These are phyloP conservation scores for Dromococcyx pavoninus DNA, from an alignment of 2,797 vertebrate genomes.

Conservation along the genomic window DNA sequence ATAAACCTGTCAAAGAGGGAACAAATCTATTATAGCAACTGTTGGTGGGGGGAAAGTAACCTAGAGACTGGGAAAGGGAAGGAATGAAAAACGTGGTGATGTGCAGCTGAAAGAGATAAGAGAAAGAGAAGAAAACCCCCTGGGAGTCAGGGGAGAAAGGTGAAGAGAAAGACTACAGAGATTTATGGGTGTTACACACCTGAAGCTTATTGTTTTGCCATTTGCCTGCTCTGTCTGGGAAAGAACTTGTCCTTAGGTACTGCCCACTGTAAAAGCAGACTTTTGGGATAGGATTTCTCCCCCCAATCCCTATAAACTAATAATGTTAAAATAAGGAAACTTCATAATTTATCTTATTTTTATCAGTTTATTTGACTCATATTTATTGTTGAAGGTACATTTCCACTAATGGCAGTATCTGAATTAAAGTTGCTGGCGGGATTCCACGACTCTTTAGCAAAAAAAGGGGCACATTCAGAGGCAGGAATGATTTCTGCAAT, in stretches of 20 bases:
- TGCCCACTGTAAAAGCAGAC: background rate
- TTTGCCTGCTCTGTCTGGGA: background rate
- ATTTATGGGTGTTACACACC: background rate
- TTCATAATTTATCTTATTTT: background rate
- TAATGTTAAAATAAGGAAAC: background rate
- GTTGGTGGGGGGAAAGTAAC: background rate
- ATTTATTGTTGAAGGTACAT: background rate
- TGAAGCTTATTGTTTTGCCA: background rate
- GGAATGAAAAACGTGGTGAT: background rate
- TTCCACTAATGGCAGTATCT: background rate
- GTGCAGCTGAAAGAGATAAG: background rate
- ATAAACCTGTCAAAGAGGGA: constrained; percentile 2
- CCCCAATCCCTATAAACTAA: background rate
- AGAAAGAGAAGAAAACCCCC: background rate
- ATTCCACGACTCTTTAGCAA: background rate
- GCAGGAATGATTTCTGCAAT: background rate
- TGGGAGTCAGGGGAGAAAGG: background rate
- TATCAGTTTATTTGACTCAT: background rate
- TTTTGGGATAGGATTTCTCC: background rate
- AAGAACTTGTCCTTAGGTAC: background rate
- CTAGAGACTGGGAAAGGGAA: background rate
- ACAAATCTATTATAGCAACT: background rate
- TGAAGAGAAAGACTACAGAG: background rate
- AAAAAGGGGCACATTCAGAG: background rate
- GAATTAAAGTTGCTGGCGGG: background rate